A percentile compares a stretch with the other conserved stretches of the same genome.
phyloP scores from a whole-genome alignment of 37 sponge, comb jelly and placozoan genomes.

The Halisarca cf. caerulea region DNA sequence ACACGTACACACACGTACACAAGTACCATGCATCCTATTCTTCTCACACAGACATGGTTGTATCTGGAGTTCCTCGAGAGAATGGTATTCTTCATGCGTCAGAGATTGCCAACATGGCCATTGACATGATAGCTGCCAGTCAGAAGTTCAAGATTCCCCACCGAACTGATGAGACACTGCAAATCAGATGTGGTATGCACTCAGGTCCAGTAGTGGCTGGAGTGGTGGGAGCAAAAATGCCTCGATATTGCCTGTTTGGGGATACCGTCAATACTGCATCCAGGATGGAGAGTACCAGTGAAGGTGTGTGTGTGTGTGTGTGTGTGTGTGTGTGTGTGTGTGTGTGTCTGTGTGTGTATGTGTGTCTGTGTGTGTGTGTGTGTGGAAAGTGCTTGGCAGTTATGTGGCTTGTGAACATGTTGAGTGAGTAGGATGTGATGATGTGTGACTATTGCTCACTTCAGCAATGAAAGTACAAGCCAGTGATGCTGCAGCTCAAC shows the following conservation, averaged over 20 bases:
- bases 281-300: conserved; percentile 88
- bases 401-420: background rate
- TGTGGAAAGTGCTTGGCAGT: background rate
- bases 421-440: background rate
- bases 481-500: conserved; percentile 63
- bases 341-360: too few species aligned
- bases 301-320: conserved; percentile 44
- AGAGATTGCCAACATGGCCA: conserved; percentile 93
- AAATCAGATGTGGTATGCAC: conserved; percentile 86
- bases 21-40: too few species aligned
- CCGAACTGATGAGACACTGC: conserved; percentile 45
- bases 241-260: conserved; percentile 91
- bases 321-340: background rate
- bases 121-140: conserved; percentile 59
- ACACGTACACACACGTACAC: too few species aligned
- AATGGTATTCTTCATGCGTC: conserved; percentile 84
- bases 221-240: conserved; percentile 93
- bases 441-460: background rate
- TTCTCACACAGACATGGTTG: conserved; percentile 83
- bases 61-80: conserved; percentile 77
- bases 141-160: conserved; percentile 85
- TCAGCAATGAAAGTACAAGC: conserved; percentile 88
- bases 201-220: conserved; percentile 93
- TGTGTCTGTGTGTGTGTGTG: conserved; percentile 9
- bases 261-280: conserved; percentile 94